Evolutionary conservation across 1,140 invertebrate species (phyloP), one percentile per base, ranked within the genome.

Genomic region (Prorops nasuta): DNA sequence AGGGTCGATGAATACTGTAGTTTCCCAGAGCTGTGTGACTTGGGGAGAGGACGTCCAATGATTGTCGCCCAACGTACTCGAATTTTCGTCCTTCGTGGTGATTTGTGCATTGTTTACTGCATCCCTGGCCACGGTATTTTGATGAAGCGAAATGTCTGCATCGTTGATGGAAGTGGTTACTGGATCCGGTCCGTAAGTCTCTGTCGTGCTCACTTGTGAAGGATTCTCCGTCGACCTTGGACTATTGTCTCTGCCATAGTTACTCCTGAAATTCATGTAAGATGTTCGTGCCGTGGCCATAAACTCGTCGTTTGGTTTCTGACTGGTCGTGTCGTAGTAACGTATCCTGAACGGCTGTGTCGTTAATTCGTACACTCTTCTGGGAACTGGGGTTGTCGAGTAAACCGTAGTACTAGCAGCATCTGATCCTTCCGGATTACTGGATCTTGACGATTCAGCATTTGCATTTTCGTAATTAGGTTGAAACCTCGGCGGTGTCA

Each of bases 1-100:
- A 0, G 87, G 87, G 71, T 89, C 85, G 2, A 88, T 74, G 40
- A 80, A 80, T n/a, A 85, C 79, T 0, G 84, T 84, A 12, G 80
- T 84, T 52, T 85, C 81, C 84, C 84, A 86, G 1, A 82, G 57
- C 42, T 79, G 76, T 1, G 79, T 79, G 0, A 79, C 79, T n/a
- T 67, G 63, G 2, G 79, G 76, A 3, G 78, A 80, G 3, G 76
- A 71, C 0, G 83, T 84, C 76, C 81, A 82, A 54, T 81, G 79
- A 58, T 78, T 66, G 20, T 69, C 68, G 3, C 60, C 60, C 31
- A 44, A 9, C 8, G 35, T 15, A 10, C 3, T 46, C 10, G 40
- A 8, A 12, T 44, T 34, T n/a, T 44, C 16, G 9, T n/a, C 32
- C 0, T n/a, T 1, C 0, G 24, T 28, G 10, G 24, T 28, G 24